These are phyloP conservation scores for Apogon talboti DNA, from an alignment of 2,797 vertebrate genomes.

Conservation along the genomic window DNA sequence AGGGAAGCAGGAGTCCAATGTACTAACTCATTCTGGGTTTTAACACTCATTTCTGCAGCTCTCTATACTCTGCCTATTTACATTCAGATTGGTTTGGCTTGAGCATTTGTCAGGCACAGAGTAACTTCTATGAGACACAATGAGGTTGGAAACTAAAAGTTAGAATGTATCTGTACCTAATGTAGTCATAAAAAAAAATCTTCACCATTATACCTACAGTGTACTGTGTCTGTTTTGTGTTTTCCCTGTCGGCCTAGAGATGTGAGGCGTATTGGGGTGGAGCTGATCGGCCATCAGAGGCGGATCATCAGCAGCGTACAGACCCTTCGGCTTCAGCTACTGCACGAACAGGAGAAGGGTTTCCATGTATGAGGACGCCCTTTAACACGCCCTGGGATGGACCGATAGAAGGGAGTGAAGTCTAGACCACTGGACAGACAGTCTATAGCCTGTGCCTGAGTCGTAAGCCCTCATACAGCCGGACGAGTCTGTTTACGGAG, in stretches of 20 bases:
- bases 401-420: slow-evolving; percentile 89
- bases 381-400: slow-evolving; percentile 83
- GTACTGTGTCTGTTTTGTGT: slow-evolving; percentile 36
- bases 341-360: slow-evolving; percentile 94
- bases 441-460: slow-evolving; percentile 90
- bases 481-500: slow-evolving; percentile 32
- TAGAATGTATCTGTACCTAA: neutral
- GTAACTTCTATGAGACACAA: neutral
- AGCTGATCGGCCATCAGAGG: slow-evolving; percentile 91
- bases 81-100: neutral
- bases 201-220: slow-evolving; percentile 25
- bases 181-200: neutral
- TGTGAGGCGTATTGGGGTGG: slow-evolving; percentile 85
- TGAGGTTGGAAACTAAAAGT: neutral
- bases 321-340: slow-evolving; percentile 94
- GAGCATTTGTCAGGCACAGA: neutral
- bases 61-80: too few relatives aligned
- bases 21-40: too few relatives aligned
- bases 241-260: slow-evolving; percentile 79
- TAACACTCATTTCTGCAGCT: too few relatives aligned
- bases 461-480: slow-evolving; percentile 68
- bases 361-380: slow-evolving; percentile 89
- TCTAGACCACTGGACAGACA: slow-evolving; percentile 82
- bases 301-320: slow-evolving; percentile 98
- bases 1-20: too few relatives aligned